Conservation (phyloP, 2,113 vertebrate genomes). For the Rhabdornis inornatus region DNA sequence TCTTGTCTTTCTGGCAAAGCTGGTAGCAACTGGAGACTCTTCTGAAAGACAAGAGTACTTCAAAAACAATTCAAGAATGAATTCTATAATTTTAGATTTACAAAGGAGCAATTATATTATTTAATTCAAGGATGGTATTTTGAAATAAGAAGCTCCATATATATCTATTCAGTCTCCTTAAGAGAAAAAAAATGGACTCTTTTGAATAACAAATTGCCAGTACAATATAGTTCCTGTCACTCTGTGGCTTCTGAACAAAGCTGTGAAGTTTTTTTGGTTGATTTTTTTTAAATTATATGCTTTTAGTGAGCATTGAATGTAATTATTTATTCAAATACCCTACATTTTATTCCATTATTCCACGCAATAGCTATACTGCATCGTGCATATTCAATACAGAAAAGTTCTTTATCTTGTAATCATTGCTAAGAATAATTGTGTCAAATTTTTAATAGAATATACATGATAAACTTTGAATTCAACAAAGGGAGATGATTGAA, state of each 20-base stretch:
- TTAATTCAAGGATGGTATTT: neutral
- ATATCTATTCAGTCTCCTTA: neutral
- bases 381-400: neutral
- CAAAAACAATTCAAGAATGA: neutral
- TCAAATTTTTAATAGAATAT: neutral
- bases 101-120: neutral
- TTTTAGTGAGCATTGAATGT: neutral
- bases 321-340: neutral
- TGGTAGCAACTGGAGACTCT: neutral
- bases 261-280: accelerated
- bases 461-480: neutral
- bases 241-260: neutral
- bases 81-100: neutral
- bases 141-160: neutral
- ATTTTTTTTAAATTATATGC: neutral
- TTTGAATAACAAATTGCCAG: neutral
- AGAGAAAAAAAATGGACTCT: neutral
- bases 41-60: neutral
- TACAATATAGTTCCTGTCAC: neutral
- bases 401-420: neutral
- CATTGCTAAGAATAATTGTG: neutral
- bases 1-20: neutral
- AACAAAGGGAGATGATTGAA: neutral
- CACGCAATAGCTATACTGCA: neutral
- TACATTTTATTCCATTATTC: neutral